Percentiles rank a stretch among this genome's conserved stretches.
phyloP scores from a whole-genome alignment of 2,888 invertebrate species.

The Norana najaformis region DNA sequence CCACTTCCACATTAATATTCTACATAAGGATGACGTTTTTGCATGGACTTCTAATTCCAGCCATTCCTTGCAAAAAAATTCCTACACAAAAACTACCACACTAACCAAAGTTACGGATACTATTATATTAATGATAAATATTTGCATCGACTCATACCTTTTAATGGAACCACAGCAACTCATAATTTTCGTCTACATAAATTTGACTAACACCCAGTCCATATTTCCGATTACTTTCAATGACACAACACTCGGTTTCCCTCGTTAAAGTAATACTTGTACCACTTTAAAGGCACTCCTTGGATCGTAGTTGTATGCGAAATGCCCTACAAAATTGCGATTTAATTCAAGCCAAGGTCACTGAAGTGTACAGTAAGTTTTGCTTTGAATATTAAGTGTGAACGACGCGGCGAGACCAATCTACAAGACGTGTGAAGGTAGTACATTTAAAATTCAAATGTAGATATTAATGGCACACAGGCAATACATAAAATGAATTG shows the following conservation, averaged over 20 bases:
- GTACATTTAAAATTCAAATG: not conserved
- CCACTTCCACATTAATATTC: not conserved
- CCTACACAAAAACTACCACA: not conserved
- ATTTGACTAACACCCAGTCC: not conserved
- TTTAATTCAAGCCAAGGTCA: not conserved
- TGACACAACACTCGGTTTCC: too few relatives aligned
- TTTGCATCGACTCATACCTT: not conserved
- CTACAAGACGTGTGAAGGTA: not conserved
- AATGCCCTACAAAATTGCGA: not conserved
- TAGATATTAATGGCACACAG: not conserved
- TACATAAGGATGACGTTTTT: not conserved
- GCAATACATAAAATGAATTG: not conserved
- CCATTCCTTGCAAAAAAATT: not conserved
- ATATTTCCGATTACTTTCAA: too few relatives aligned
- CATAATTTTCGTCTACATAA: not conserved
- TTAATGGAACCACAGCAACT: not conserved
- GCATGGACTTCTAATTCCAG: not conserved
- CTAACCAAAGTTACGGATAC: not conserved
- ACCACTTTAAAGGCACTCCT: too few relatives aligned
- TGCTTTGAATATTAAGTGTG: not conserved
- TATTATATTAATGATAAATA: not conserved
- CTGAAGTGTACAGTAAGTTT: not conserved
- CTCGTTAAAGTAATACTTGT: too few relatives aligned
- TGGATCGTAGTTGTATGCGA: too few relatives aligned
- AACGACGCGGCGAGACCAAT: not conserved